Base-by-base conservation (phyloP, 1,140 invertebrate species). In the Gonioctena quinquepunctata region DNA sequence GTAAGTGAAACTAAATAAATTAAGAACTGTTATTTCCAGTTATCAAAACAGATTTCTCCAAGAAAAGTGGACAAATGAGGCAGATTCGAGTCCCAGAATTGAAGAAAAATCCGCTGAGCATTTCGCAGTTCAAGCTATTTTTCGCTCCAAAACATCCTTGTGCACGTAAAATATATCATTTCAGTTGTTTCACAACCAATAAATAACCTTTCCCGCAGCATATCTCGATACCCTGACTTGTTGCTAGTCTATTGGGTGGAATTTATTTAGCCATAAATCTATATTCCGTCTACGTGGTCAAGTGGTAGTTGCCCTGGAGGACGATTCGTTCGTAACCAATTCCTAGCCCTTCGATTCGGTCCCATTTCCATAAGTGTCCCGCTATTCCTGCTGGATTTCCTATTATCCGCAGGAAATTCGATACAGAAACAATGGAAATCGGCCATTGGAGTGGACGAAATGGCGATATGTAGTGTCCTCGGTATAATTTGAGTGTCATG, bases 221-320 rank as follows among this genome's bases (percentile, higher is more conserved):
- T 42, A 42, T 54, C 19, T 18, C 18, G 50, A 60, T 60, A 28
- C 22, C 57, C 25, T 16, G 60, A 62, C 60, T 62, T 62, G 60
- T 62, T 62, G 60, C 60, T 62, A 33, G 18, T 42, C 60, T 18
- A 42, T 60, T 7, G n/a, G 60, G 28, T 16, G 26, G 18, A 62
- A 62, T 62, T 62, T 62, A 62, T 62, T 62, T 62, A 62, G 27
- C 60, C 19, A 62, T 62, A 62, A 62, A 62, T 62, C 60, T 48
- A 62, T 62, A 62, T 62, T 62, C 60, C 60, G 25, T 62, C 60
- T 62, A 42, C 60, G 33, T 62, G 60, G 60, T 62, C 60, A 62
- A 62, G 33, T 62, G 26, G 27, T 62, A 62, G 28, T 19, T 19
- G 26, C 27, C 60, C 60, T 19, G n/a, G 26, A 26, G 60, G 33